Evolutionary conservation across 2,797 vertebrate genomes (phyloP).

Genomic region (Chlorospingus flavigularis): DNA sequence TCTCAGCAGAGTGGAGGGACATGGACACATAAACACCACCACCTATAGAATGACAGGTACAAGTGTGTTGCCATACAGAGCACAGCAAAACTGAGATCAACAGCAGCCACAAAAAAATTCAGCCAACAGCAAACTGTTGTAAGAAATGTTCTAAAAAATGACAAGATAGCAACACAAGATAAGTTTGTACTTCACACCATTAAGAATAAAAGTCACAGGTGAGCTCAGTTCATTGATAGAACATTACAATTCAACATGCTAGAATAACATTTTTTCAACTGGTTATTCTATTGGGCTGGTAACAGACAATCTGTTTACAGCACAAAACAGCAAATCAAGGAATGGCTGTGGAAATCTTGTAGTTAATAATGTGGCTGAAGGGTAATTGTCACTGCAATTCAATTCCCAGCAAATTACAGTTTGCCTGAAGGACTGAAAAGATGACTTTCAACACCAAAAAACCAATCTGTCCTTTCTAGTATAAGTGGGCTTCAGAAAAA

Average conservation of each 20-base stretch:
- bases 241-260: neutral
- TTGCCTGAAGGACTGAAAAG: neutral
- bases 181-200: neutral
- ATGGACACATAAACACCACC: neutral
- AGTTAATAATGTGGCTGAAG: neutral
- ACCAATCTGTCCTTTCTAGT: neutral
- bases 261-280: neutral
- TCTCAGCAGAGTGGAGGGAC: neutral
- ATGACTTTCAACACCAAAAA: neutral
- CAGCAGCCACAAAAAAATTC: neutral
- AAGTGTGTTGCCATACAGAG: neutral
- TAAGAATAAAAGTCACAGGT: neutral
- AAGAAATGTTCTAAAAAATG: neutral
- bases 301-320: neutral
- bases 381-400: neutral
- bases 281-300: neutral
- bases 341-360: neutral
- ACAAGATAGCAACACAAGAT: fast-evolving
- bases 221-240: neutral
- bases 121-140: neutral
- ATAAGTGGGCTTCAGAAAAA: neutral
- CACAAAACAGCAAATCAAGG: neutral
- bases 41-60: neutral
- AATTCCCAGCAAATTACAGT: neutral
- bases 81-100: neutral